Evolutionary conservation across 2,888 invertebrate species (phyloP).

Genomic region (Machimus rusticus): DNA sequence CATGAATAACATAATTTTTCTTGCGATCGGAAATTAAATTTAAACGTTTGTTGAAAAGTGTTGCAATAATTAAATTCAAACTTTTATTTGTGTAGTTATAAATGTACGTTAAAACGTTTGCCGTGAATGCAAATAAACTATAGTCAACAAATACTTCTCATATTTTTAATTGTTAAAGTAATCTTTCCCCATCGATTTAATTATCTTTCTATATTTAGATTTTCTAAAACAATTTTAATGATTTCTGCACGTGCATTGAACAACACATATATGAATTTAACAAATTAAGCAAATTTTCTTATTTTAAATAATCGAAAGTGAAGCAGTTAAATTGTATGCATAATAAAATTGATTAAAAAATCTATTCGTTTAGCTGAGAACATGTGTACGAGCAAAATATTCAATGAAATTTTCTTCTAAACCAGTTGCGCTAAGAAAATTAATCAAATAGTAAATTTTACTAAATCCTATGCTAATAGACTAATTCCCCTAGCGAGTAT

Average conservation of each 20-base stretch:
- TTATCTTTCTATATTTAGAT: too few species aligned
- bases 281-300: too few species aligned
- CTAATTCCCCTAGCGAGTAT: not conserved
- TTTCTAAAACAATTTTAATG: too few species aligned
- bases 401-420: not conserved
- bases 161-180: too few species aligned
- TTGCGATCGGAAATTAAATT: too few species aligned
- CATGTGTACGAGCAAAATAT: not conserved
- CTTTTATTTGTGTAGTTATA: not conserved
- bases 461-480: not conserved
- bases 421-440: not conserved
- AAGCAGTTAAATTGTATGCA: not conserved
- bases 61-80: not conserved
- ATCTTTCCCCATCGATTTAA: too few species aligned
- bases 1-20: too few species aligned
- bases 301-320: not conserved
- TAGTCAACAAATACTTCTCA: too few species aligned
- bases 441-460: not conserved
- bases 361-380: not conserved
- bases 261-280: too few species aligned
- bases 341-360: not conserved
- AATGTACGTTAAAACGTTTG: not conserved
- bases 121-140: too few species aligned
- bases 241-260: too few species aligned
- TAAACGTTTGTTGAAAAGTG: too few species aligned